Conservation (phyloP, 1,140 invertebrate genomes). For the Protaetia brevitarsis region DNA sequence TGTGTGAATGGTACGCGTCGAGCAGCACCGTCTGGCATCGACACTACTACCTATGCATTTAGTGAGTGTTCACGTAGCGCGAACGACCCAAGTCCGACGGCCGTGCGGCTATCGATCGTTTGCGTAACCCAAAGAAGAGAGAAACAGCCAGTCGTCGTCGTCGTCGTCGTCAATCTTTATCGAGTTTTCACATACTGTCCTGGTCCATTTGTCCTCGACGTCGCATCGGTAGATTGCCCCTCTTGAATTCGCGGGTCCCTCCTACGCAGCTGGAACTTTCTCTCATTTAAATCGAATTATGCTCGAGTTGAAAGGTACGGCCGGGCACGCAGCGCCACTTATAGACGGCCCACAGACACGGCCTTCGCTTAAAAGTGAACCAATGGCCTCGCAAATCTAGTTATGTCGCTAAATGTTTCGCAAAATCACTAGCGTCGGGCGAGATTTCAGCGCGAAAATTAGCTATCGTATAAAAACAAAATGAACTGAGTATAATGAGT, state of each 20-base stretch:
- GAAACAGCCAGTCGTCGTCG: too few relatives aligned
- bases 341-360: slow-evolving; percentile 1
- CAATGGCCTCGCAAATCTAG: slow-evolving; percentile 12
- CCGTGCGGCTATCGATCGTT: slow-evolving; percentile 10
- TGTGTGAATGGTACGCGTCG: too few relatives aligned
- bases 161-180: slow-evolving; percentile 39
- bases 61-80: too few relatives aligned
- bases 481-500: too few relatives aligned
- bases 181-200: slow-evolving; percentile 44
- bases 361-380: slow-evolving; percentile 18
- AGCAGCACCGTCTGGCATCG: too few relatives aligned
- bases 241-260: slow-evolving; percentile 31
- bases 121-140: slow-evolving; percentile 15
- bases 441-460: too few relatives aligned
- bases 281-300: slow-evolving; percentile 50
- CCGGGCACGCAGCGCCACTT: too few relatives aligned
- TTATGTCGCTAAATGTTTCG: not conserved
- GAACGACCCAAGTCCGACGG: too few relatives aligned
- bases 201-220: slow-evolving; percentile 34
- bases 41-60: too few relatives aligned
- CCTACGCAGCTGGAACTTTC: slow-evolving; percentile 43
- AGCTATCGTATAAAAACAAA: too few relatives aligned
- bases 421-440: too few relatives aligned
- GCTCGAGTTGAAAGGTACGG: slow-evolving; percentile 35
- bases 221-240: slow-evolving; percentile 38